A percentile compares a stretch with the other conserved stretches of the same genome.
Conservation (phyloP, 2,888 invertebrate genomes). For the Philhelius pedissequus region DNA sequence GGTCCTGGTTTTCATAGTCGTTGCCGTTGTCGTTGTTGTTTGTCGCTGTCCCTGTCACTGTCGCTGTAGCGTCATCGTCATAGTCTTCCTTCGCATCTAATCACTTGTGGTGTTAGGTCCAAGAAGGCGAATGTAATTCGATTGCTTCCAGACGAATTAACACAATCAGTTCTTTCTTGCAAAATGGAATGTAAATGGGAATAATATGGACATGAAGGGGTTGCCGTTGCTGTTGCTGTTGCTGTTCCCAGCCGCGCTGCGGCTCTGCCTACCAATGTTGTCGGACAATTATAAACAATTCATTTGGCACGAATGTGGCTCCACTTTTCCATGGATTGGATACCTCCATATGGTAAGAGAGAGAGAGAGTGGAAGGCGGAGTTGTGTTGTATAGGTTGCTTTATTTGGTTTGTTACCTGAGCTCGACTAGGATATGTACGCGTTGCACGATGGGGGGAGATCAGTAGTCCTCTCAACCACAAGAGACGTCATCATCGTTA, state of each 20-base stretch:
- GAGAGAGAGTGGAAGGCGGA: neutral
- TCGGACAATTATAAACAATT: constrained; percentile 68
- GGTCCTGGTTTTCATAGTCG: neutral
- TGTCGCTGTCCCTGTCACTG: neutral
- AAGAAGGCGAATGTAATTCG: constrained; percentile 64
- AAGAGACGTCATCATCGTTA: constrained; percentile 63
- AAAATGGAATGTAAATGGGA: constrained; percentile 65
- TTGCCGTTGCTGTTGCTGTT: neutral
- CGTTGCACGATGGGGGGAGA: constrained; percentile 24
- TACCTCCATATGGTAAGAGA: too few relatives aligned
- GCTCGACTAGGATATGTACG: constrained; percentile 45
- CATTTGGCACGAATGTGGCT: constrained; percentile 66
- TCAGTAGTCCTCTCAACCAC: constrained; percentile 47
- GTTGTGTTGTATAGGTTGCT: neutral
- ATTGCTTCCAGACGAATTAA: constrained; percentile 66
- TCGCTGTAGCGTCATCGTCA: neutral
- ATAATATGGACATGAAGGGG: constrained; percentile 35
- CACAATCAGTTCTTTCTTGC: constrained; percentile 64
- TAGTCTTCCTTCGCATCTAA: constrained; percentile 54
- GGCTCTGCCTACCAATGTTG: constrained; percentile 31
- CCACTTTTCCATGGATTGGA: constrained; percentile 11
- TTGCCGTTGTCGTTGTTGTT: neutral
- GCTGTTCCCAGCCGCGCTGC: neutral
- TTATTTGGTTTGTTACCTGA: constrained; percentile 45
- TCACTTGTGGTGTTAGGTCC: constrained; percentile 64